phyloP scores from a whole-genome alignment of 2,888 invertebrate species.

The Drosophila birchii region DNA sequence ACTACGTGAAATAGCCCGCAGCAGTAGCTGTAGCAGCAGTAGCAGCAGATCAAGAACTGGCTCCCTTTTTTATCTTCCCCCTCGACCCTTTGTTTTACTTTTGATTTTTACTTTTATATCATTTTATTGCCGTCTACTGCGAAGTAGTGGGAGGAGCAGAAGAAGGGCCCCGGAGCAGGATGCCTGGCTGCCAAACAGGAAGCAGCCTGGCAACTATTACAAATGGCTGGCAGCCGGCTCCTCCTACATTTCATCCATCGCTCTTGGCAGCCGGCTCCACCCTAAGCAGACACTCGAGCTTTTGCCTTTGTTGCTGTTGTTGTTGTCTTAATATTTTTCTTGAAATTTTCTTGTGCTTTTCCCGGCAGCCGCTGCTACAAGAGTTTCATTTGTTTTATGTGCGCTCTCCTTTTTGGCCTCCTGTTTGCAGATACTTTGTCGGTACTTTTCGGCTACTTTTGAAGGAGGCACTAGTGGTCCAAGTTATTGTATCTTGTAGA shows the following conservation, averaged over 20 bases:
- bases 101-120: constrained; percentile 70
- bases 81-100: constrained; percentile 74
- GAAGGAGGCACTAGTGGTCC: constrained; percentile 72
- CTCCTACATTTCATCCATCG: neutral
- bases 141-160: constrained; percentile 10
- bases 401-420: constrained; percentile 74
- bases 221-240: constrained; percentile 66
- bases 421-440: constrained; percentile 81
- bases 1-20: constrained; percentile 72
- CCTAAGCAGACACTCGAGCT: constrained; percentile 64
- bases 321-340: constrained; percentile 79
- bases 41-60: constrained; percentile 57
- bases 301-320: constrained; percentile 54
- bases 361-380: constrained; percentile 61
- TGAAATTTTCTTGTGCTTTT: constrained; percentile 79
- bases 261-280: constrained; percentile 4
- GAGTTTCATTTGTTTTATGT: constrained; percentile 79
- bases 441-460: constrained; percentile 79
- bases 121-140: constrained; percentile 47
- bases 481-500: constrained; percentile 80
- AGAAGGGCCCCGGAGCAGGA: constrained; percentile 25
- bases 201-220: constrained; percentile 70
- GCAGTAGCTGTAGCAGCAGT: constrained; percentile 31
- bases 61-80: constrained; percentile 47
- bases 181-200: constrained; percentile 47